Evolutionary conservation across 2,888 invertebrate species (phyloP).

Genomic region (Hydriomena furcata): DNA sequence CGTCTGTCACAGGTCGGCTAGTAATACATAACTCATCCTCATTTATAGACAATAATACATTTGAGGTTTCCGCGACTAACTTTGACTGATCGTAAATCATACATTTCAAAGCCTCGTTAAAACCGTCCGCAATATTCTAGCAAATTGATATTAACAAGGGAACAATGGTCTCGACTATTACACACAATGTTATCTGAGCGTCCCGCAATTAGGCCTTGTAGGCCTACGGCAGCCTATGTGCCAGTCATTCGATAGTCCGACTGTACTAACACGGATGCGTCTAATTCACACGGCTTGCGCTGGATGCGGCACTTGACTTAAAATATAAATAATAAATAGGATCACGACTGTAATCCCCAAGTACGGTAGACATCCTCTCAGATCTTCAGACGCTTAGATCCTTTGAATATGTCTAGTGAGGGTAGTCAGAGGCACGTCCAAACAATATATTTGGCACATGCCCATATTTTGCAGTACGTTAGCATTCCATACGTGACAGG

Average conservation of each 20-base stretch:
- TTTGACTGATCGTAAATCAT: constrained; percentile 14
- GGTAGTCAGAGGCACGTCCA: too few species aligned
- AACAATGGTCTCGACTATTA: constrained; percentile 53
- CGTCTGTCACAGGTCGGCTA: too few species aligned
- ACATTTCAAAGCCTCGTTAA: constrained; percentile 15
- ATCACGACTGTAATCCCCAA: too few species aligned
- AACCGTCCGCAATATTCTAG: constrained; percentile 10
- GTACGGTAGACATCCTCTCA: too few species aligned
- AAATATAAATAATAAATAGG: background rate
- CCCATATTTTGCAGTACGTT: too few species aligned
- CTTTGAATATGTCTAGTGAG: too few species aligned
- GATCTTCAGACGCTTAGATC: too few species aligned
- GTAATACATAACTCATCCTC: too few species aligned
- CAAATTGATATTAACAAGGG: constrained; percentile 26
- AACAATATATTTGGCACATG: too few species aligned
- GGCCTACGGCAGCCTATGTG: constrained; percentile 49
- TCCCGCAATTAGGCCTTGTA: constrained; percentile 45
- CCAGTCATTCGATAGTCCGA: constrained; percentile 54
- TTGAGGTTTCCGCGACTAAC: too few species aligned
- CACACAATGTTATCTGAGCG: constrained; percentile 45
- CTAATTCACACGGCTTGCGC: constrained; percentile 62
- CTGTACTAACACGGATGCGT: constrained; percentile 49
- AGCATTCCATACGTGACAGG: too few species aligned
- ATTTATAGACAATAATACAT: too few species aligned
- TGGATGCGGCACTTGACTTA: constrained; percentile 45